Base-by-base conservation (phyloP, 1,140 invertebrate genomes). In the Fopius arisanus region DNA sequence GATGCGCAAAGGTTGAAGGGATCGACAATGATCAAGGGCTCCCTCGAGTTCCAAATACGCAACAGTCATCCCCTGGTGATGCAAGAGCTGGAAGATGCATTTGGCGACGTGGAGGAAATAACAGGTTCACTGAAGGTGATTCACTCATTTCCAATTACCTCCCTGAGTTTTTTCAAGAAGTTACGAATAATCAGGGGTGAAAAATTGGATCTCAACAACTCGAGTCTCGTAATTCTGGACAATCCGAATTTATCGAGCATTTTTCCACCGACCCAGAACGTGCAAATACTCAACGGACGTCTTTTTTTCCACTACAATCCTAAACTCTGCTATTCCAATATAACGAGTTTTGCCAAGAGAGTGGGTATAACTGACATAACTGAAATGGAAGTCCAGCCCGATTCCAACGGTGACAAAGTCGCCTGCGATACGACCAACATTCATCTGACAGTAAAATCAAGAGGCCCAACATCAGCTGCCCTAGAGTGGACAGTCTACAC, bases 301-400 rank as follows among this genome's bases (percentile, higher is more conserved):
- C 80, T 95, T 1, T 90, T 90, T 41, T 93, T 96, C 79, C 92
- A 95, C 73, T 90, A 91, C 77, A 96, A 96, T 83, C 91, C 93
- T 4, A 91, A 92, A 81, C 83, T 96, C 1, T 96, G 95, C 81
- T 82, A 90, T 9, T 85, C 84, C 41, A 90, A 92, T 80, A 95
- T 96, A 70, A 82, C 90, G 19, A 84, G 90, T 48, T 83, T 96
- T 1, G 87, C 88, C 10, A 80, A 84, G 14, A 83, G 86, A 28
- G 83, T 48, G 0, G 80, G 81, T 19, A 83, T 84, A 14, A 67
- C 78, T 4, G 86, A 87, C 59, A 82, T 81, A 19, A 87, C 86
- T 19, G 84, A 87, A 7, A 76, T 83, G 21, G 91, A 93, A 78
- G 90, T 94, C 1, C 91, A 91, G 2, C 76, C 77, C 0, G 83